phyloP scores from a whole-genome alignment of 1,140 invertebrate species.

The Ceratina australensis region DNA sequence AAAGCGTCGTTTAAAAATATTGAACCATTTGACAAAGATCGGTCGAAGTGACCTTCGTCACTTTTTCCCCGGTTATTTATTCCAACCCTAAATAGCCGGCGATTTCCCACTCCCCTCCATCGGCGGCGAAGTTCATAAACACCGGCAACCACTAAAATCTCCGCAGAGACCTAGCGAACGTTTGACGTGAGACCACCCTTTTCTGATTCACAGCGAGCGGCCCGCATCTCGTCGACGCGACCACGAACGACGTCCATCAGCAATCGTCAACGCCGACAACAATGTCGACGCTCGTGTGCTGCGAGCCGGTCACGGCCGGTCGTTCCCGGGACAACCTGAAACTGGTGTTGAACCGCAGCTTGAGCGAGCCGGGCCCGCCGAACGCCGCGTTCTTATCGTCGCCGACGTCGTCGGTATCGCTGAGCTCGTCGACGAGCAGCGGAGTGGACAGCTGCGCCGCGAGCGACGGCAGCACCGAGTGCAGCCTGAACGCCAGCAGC shows the following conservation, averaged over 20 bases:
- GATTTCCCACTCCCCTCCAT: background rate
- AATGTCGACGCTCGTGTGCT: conserved; percentile 80
- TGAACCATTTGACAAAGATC: background rate
- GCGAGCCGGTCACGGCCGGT: conserved; percentile 77
- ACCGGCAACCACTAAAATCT: background rate
- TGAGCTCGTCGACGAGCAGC: conserved; percentile 55
- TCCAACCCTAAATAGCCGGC: background rate
- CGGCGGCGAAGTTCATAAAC: background rate
- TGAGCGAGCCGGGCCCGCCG: conserved; percentile 82
- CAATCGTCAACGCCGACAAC: conserved; percentile 30
- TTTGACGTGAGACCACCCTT: conserved; percentile 16
- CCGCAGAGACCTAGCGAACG: background rate
- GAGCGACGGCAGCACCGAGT: conserved; percentile 32
- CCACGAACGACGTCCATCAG: conserved; percentile 52
- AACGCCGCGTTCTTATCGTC: conserved; percentile 52
- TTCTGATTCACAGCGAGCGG: conserved; percentile 46
- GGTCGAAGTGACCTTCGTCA: no score
- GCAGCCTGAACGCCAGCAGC: conserved; percentile 39
- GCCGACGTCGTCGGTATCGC: conserved; percentile 57
- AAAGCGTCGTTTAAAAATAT: no score
- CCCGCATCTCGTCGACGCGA: conserved; percentile 62
- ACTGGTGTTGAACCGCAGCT: conserved; percentile 81
- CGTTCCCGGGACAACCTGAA: conserved; percentile 81
- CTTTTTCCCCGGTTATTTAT: background rate
- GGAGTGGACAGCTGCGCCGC: conserved; percentile 43